These are phyloP conservation scores for Nebria ingens DNA, from an alignment of 1,140 invertebrate species.

Conservation along the genomic window DNA sequence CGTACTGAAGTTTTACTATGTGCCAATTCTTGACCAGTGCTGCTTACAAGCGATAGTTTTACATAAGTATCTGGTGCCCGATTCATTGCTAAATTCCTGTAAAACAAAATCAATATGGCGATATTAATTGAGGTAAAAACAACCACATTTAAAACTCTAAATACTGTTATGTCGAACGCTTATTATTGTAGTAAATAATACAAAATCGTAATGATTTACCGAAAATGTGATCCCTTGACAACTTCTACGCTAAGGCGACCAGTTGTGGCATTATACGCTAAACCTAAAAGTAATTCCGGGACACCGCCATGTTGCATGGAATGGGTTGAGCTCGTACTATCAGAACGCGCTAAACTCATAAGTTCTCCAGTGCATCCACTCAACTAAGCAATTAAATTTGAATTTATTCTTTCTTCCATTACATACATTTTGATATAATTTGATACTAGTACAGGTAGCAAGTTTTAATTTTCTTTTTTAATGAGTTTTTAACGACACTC, in stretches of 20 bases:
- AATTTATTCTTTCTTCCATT: not conserved
- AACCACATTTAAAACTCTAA: too few relatives aligned
- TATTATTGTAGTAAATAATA: conserved; percentile 11
- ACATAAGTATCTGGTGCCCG: conserved; percentile 88
- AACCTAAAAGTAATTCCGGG: conserved; percentile 77
- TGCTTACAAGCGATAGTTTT: conserved; percentile 81
- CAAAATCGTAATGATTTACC: conserved; percentile 46
- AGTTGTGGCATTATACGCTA: conserved; percentile 87
- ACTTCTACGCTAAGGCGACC: conserved; percentile 86
- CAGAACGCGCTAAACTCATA: conserved; percentile 75
- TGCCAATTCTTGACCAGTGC: conserved; percentile 84
- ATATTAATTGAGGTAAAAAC: conserved; percentile 6
- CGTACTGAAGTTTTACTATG: conserved; percentile 82
- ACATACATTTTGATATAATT: too few relatives aligned
- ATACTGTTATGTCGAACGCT: not conserved
- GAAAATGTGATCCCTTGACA: conserved; percentile 87
- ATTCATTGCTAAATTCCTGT: conserved; percentile 55
- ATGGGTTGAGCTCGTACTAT: conserved; percentile 85
- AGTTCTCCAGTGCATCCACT: conserved; percentile 43
- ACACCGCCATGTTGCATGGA: conserved; percentile 84
- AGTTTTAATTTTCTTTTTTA: not conserved
- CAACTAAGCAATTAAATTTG: conserved; percentile 21
- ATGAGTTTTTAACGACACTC: conserved; percentile 29
- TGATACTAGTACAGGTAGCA: not conserved
- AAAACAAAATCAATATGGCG: conserved; percentile 16